Conservation (phyloP, 2,888 invertebrate genomes). For the Trichopria drosophilae region DNA sequence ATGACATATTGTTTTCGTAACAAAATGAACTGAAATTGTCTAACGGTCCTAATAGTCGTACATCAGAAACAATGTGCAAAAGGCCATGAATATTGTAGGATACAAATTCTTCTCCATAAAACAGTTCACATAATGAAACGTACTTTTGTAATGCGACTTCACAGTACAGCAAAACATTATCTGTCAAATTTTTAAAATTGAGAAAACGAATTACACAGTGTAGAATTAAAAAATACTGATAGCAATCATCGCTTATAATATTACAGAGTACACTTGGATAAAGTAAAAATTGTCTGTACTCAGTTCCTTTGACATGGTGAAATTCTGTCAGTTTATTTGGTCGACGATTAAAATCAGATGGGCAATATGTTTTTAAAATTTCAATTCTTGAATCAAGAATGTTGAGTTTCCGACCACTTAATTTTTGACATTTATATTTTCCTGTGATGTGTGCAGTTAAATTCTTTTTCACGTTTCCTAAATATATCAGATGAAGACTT, state of each 20-base stretch:
- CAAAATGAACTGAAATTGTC: neutral
- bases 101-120: neutral
- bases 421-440: slow-evolving; percentile 9
- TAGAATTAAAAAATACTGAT: slow-evolving; percentile 15
- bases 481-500: slow-evolving; percentile 8
- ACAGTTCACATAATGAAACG: neutral
- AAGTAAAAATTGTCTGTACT: slow-evolving; percentile 20
- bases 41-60: neutral
- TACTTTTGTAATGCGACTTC: slow-evolving; percentile 8
- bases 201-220: slow-evolving; percentile 10
- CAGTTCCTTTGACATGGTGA: slow-evolving; percentile 13
- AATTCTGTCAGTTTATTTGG: slow-evolving; percentile 14
- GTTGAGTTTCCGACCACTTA: slow-evolving; percentile 12
- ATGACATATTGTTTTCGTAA: slow-evolving; percentile 5
- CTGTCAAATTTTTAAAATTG: neutral
- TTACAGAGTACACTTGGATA: no score
- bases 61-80: neutral
- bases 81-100: no score
- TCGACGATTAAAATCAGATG: slow-evolving; percentile 20
- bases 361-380: slow-evolving; percentile 6
- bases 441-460: slow-evolving; percentile 12
- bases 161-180: neutral
- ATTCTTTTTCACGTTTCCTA: slow-evolving; percentile 15
- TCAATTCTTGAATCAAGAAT: no score
- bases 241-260: no score